Conservation (phyloP, 30 jellyfish, hydroid and myxozoan species). For the Hydractinia echinata region DNA sequence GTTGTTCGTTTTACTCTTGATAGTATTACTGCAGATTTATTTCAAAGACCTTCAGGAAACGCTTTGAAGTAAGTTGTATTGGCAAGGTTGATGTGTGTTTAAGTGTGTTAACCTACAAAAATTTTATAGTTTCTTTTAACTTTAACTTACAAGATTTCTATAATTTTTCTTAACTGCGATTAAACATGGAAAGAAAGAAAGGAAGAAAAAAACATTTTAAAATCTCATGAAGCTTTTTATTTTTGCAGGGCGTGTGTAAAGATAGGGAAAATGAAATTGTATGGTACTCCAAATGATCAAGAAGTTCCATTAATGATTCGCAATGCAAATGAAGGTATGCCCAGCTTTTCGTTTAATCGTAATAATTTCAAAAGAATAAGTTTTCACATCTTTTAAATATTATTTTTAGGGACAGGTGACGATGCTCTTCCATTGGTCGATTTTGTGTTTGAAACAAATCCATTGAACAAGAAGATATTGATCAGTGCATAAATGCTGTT, state of each 20-base stretch:
- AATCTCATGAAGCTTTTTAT: neutral
- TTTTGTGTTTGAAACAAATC: constrained; percentile 82
- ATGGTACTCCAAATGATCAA: constrained; percentile 64
- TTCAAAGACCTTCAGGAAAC: constrained; percentile 91
- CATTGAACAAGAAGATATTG: constrained; percentile 66
- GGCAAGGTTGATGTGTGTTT: neutral
- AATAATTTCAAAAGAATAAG: too few relatives aligned
- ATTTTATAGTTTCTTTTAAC: too few relatives aligned
- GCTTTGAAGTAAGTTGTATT: constrained; percentile 47
- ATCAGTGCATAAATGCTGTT: constrained; percentile 54
- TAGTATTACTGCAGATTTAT: constrained; percentile 52
- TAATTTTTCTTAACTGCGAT: neutral
- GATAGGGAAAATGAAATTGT: constrained; percentile 51
- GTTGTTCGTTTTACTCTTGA: constrained; percentile 47
- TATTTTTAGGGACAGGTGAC: neutral
- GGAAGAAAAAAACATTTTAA: too few relatives aligned
- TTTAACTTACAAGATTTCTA: neutral
- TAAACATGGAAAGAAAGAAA: neutral
- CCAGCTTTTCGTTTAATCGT: neutral
- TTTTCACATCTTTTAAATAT: too few relatives aligned
- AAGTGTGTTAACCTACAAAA: neutral
- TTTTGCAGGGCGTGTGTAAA: constrained; percentile 54
- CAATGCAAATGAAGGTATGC: constrained; percentile 14
- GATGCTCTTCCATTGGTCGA: constrained; percentile 62
- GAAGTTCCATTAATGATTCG: constrained; percentile 69